Evolutionary conservation across 1,140 invertebrate genomes (phyloP).

Genomic region (Sweltsa coloradensis): DNA sequence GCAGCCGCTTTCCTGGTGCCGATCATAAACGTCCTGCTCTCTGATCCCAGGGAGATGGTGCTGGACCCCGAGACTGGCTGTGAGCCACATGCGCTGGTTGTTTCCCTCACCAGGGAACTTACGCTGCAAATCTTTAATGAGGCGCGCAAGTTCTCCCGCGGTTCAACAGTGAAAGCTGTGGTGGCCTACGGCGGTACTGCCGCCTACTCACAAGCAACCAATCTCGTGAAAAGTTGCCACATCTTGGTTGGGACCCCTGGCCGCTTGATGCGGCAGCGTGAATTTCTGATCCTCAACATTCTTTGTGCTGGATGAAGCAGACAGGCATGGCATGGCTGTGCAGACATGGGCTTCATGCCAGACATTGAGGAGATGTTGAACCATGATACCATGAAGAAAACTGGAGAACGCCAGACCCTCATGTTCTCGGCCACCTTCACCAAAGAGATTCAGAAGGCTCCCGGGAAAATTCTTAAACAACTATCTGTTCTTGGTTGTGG

Average conservation of each 20-base stretch:
- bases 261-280: slow-evolving; percentile 60
- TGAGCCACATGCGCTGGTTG: slow-evolving; percentile 59
- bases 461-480: slow-evolving; percentile 62
- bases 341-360: slow-evolving; percentile 76
- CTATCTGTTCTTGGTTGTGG: slow-evolving; percentile 76
- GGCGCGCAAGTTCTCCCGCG: slow-evolving; percentile 70
- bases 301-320: slow-evolving; percentile 90
- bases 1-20: slow-evolving; percentile 91
- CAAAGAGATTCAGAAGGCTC: slow-evolving; percentile 61
- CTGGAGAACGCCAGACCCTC: slow-evolving; percentile 57
- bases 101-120: slow-evolving; percentile 86
- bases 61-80: no score
- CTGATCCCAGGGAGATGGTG: slow-evolving; percentile 32
- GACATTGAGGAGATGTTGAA: slow-evolving; percentile 63
- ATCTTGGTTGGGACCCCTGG: slow-evolving; percentile 92
- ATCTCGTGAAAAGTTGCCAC: slow-evolving; percentile 59
- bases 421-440: slow-evolving; percentile 94
- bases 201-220: slow-evolving; percentile 52
- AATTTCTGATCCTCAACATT: slow-evolving; percentile 59
- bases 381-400: slow-evolving; percentile 57
- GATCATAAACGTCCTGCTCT: slow-evolving; percentile 62
- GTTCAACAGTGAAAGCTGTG: slow-evolving; percentile 55
- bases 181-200: slow-evolving; percentile 82
- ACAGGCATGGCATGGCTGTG: no score
- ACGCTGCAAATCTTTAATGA: slow-evolving; percentile 79